Evolutionary conservation across 2,888 invertebrate species (phyloP), one percentile per base, ranked within the genome.

Genomic region (Balanococcus diminutus): DNA sequence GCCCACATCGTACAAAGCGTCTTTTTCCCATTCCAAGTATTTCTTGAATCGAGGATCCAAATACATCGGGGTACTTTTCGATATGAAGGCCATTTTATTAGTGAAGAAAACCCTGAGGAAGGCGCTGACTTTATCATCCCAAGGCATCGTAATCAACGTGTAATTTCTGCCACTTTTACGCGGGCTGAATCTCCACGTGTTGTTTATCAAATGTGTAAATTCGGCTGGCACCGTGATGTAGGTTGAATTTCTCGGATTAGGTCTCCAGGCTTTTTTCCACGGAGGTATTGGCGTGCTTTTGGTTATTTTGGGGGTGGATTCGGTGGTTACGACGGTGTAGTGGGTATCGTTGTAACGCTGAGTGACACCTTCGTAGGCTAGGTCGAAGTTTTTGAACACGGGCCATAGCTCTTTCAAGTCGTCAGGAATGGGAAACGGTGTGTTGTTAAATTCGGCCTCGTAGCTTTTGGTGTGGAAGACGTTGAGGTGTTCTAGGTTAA

Each of bases 401-500:
- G 75, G 75, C 28, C 28, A 79, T 9, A 79, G 11, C 5, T n/a
- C 31, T 32, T n/a, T 36, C 9, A 9, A 36, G 5, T 79, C 75
- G 36, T 36, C 32, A 9, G 75, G 75, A 11, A 79, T 79, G 1
- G 75, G 75, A 19, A 79, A 79, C 5, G 75, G 75, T 1, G 75
- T 79, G 75, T 19, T 79, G 4, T 79, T 79, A 9, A 79, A 36
- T 36, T 79, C 75, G 1, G 31, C 19, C 19, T 32, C 36, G 75
- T 79, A 79, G 4, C 19, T 9, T 5, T 36, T 3, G 36, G 32
- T 79, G 8, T 19, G 19, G 9, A 79, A 36, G 5, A 79, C 36
- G 36, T 79, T 79, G 75, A 79, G 36, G 36, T 79, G 75, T 32
- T 79, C 75, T 6, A 79, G 75, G 36, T 32, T 79, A 16, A 79